phyloP scores from a whole-genome alignment of 2,113 vertebrate genomes.

The Dasyurus viverrinus region DNA sequence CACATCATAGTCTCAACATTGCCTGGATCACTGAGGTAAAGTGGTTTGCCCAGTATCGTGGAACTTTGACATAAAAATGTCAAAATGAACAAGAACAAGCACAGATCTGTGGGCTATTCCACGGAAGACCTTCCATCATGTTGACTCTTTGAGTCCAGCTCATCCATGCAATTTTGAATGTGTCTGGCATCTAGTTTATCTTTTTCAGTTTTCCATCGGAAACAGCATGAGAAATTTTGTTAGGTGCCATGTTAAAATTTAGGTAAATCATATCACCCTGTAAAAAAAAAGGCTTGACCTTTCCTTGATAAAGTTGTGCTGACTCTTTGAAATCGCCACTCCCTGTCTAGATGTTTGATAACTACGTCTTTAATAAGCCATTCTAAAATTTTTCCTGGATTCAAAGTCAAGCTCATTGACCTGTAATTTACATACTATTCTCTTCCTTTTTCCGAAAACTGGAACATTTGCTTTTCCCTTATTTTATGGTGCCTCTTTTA shows the following conservation, averaged over 20 bases:
- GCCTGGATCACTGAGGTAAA: not conserved
- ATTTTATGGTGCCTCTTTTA: not conserved
- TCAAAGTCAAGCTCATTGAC: not conserved
- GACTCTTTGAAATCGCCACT: no score
- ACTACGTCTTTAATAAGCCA: no score
- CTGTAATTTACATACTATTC: not conserved
- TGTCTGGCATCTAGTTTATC: not conserved
- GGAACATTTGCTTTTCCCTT: not conserved
- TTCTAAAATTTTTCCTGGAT: no score
- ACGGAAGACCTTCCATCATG: not conserved
- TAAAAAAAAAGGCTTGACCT: not conserved
- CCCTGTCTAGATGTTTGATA: no score
- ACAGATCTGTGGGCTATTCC: not conserved
- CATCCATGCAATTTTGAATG: not conserved
- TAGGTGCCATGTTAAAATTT: not conserved
- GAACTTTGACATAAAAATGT: not conserved
- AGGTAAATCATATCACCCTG: not conserved
- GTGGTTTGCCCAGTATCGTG: not conserved
- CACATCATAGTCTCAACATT: not conserved
- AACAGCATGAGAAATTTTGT: not conserved
- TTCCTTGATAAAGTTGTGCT: no score
- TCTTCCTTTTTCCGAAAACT: not conserved
- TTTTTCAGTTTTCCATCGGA: not conserved
- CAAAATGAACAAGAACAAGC: not conserved
- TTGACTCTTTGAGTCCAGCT: not conserved